Percentiles rank a stretch among this genome's conserved stretches.
phyloP scores from a whole-genome alignment of 2,797 vertebrate genomes.

The Lates japonicus region DNA sequence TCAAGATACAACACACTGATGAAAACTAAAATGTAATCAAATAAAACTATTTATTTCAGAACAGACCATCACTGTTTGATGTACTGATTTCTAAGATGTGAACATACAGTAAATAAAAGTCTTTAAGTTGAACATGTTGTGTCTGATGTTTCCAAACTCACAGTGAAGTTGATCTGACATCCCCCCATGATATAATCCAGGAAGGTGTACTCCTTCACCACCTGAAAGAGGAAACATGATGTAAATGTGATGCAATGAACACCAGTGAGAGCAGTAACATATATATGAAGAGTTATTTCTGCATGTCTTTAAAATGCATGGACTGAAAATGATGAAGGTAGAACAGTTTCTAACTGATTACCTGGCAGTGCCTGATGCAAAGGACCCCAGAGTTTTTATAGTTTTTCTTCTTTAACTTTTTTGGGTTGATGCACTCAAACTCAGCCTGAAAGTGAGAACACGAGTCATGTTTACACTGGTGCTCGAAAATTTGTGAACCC shows the following conservation, averaged over 20 bases:
- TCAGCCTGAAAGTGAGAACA: slow-evolving; percentile 85
- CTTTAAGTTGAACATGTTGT: slow-evolving; percentile 32
- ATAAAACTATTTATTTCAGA: too few species aligned
- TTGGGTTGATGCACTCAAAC: slow-evolving; percentile 92
- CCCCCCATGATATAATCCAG: slow-evolving; percentile 98
- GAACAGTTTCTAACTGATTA: slow-evolving; percentile 57
- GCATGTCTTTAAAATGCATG: neutral
- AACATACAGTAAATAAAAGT: neutral
- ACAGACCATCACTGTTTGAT: neutral
- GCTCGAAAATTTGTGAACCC: too few species aligned
- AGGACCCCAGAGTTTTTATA: slow-evolving; percentile 96
- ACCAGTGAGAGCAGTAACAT: neutral
- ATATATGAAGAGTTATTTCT: neutral
- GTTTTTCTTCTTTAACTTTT: slow-evolving; percentile 92
- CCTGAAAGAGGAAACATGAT: slow-evolving; percentile 74
- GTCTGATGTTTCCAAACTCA: slow-evolving; percentile 82
- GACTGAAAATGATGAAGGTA: neutral
- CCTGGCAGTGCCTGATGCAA: slow-evolving; percentile 92
- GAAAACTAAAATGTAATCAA: neutral
- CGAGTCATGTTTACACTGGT: neutral
- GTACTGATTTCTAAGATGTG: neutral
- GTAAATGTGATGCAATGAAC: neutral
- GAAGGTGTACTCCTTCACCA: slow-evolving; percentile 92
- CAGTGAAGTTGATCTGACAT: slow-evolving; percentile 97
- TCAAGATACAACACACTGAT: neutral